phyloP scores from a whole-genome alignment of 2,113 vertebrate genomes.

The Aepyceros melampus region DNA sequence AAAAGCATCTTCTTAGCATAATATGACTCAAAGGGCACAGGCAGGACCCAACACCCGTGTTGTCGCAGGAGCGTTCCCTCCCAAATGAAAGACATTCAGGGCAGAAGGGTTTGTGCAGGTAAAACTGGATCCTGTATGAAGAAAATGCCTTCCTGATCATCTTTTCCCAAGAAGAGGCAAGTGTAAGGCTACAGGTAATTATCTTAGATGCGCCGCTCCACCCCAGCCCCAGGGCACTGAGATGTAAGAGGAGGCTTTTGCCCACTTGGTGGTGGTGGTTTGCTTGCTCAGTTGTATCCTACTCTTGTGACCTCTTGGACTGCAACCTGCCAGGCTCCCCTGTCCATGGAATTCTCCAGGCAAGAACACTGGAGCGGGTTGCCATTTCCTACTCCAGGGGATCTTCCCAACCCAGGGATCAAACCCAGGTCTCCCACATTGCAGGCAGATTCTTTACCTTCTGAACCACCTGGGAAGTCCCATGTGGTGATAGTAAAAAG shows the following conservation, averaged over 20 bases:
- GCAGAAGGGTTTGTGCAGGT: background rate
- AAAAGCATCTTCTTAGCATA: slow-evolving; percentile 17
- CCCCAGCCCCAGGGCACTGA: background rate
- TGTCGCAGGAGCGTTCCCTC: background rate
- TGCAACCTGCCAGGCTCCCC: background rate
- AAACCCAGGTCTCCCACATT: background rate
- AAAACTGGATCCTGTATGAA: accelerated
- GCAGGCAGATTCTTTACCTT: background rate
- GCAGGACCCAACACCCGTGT: background rate
- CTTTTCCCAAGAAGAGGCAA: background rate
- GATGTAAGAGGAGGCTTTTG: background rate
- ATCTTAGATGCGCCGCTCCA: accelerated
- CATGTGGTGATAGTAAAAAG: background rate
- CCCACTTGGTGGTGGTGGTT: background rate
- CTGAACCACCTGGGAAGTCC: background rate
- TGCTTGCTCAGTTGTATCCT: background rate
- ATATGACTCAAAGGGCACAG: background rate
- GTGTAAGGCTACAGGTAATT: accelerated
- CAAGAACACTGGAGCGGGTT: background rate
- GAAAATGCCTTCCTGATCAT: background rate
- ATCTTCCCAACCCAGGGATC: background rate
- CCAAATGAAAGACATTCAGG: background rate
- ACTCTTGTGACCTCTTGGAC: background rate
- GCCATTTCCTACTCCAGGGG: background rate
- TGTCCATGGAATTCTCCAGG: background rate